Conservation (phyloP, 2,797 vertebrate genomes). For the Cyprinodon diabolis region DNA sequence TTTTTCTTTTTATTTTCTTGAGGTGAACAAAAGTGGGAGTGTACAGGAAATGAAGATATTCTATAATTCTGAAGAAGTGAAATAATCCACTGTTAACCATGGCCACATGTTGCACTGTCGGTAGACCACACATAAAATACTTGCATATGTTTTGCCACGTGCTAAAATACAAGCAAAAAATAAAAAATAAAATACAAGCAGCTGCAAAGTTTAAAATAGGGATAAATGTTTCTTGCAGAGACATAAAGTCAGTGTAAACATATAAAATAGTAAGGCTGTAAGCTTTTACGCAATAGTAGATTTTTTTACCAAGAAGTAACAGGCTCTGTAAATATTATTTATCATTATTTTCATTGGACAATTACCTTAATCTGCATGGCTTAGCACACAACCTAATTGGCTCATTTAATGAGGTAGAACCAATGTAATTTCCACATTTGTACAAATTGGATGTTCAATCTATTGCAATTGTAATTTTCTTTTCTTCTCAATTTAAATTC, state of each 20-base stretch:
- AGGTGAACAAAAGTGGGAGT: conserved; percentile 57
- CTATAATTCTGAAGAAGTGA: conserved; percentile 81
- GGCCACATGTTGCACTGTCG: conserved; percentile 80
- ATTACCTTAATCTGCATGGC: too few relatives aligned
- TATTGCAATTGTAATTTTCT: too few relatives aligned
- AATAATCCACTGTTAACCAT: conserved; percentile 83
- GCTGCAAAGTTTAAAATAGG: neutral
- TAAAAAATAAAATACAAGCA: conserved; percentile 9
- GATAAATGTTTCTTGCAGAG: neutral
- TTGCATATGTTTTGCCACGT: conserved; percentile 16
- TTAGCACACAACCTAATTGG: too few relatives aligned
- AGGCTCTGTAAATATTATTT: too few relatives aligned
- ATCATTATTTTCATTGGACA: too few relatives aligned
- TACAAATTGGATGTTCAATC: too few relatives aligned
- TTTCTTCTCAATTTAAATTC: too few relatives aligned
- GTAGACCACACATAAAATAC: conserved; percentile 76
- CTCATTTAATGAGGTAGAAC: too few relatives aligned
- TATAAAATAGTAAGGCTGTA: neutral
- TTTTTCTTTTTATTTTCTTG: conserved; percentile 49
- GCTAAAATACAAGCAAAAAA: conserved; percentile 23
- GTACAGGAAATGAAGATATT: conserved; percentile 63
- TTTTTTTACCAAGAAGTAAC: too few relatives aligned
- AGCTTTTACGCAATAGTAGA: neutral
- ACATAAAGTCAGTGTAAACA: neutral
- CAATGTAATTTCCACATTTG: too few relatives aligned